Evolutionary conservation across 2,113 vertebrate species (phyloP).

Genomic region (Sturnira hondurensis): DNA sequence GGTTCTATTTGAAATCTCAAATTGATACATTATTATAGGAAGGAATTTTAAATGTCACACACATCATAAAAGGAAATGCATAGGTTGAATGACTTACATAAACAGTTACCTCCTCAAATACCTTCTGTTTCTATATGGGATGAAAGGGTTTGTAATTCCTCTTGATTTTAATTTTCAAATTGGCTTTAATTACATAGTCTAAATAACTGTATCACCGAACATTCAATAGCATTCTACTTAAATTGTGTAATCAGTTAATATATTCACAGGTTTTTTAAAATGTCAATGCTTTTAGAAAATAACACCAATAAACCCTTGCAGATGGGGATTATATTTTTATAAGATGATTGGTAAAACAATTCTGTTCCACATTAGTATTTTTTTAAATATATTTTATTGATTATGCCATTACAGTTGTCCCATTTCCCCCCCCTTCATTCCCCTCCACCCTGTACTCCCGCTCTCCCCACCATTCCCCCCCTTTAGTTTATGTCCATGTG

Average conservation of each 20-base stretch:
- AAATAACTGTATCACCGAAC: not conserved
- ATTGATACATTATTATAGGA: constrained; percentile 52
- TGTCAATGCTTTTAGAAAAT: not conserved
- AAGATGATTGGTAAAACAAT: not conserved
- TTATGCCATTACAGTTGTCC: no score
- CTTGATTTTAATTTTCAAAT: constrained; percentile 8
- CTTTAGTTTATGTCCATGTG: no score
- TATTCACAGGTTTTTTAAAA: not conserved
- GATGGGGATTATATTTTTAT: not conserved
- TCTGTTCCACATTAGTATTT: not conserved
- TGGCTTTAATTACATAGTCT: not conserved
- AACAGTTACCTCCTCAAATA: constrained; percentile 50
- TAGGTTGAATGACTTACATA: constrained; percentile 64
- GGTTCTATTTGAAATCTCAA: constrained; percentile 37
- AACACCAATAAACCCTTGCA: not conserved
- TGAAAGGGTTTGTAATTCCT: not conserved
- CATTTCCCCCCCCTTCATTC: no score
- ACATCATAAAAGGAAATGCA: constrained; percentile 66
- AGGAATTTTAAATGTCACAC: constrained; percentile 53
- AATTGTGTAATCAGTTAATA: not conserved
- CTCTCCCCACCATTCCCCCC: no score
- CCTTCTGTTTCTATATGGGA: not conserved
- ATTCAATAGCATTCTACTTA: not conserved
- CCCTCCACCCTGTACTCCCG: no score
- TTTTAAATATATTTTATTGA: no score